Conservation (phyloP, 1,140 invertebrate genomes). For the Euwallacea fornicatus region DNA sequence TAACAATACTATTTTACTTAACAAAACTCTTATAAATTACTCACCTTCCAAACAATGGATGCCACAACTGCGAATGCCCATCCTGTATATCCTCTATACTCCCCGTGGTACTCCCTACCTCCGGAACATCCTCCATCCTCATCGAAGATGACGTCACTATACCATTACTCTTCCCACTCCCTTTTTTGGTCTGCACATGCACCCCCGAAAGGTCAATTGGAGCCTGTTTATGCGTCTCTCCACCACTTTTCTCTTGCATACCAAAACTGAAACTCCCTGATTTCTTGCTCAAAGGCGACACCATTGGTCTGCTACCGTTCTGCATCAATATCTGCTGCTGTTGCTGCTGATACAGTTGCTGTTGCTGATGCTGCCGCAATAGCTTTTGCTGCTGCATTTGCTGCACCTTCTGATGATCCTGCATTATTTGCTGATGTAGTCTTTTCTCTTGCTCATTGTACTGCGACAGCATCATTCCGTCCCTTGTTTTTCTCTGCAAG, state of each 20-base stretch:
- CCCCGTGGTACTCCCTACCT: slow-evolving; percentile 62
- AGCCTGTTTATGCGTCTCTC: slow-evolving; percentile 16
- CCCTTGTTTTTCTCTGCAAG: slow-evolving; percentile 29
- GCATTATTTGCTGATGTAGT: slow-evolving; percentile 32
- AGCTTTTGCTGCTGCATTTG: slow-evolving; percentile 32
- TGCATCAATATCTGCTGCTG: slow-evolving; percentile 20
- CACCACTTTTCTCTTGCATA: neutral
- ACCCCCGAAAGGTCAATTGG: slow-evolving; percentile 49
- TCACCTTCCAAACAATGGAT: slow-evolving; percentile 72
- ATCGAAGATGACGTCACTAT: slow-evolving; percentile 37
- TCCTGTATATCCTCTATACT: slow-evolving; percentile 55
- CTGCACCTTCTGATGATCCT: slow-evolving; percentile 32
- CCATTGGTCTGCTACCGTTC: neutral
- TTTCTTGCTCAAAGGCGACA: neutral
- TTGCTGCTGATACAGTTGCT: slow-evolving; percentile 43
- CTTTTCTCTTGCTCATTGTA: slow-evolving; percentile 36
- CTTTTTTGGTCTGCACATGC: slow-evolving; percentile 53
- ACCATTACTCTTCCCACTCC: slow-evolving; percentile 38
- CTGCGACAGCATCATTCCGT: slow-evolving; percentile 6
- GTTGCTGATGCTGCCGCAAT: slow-evolving; percentile 35
- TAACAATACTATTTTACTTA: no score
- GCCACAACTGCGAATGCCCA: slow-evolving; percentile 65
- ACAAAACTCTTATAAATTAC: slow-evolving; percentile 6
- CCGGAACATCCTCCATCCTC: slow-evolving; percentile 55
- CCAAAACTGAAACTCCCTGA: neutral